These are phyloP conservation scores for Notospermus geniculatus DNA, from an alignment of 1,140 invertebrate genomes.

Conservation along the genomic window DNA sequence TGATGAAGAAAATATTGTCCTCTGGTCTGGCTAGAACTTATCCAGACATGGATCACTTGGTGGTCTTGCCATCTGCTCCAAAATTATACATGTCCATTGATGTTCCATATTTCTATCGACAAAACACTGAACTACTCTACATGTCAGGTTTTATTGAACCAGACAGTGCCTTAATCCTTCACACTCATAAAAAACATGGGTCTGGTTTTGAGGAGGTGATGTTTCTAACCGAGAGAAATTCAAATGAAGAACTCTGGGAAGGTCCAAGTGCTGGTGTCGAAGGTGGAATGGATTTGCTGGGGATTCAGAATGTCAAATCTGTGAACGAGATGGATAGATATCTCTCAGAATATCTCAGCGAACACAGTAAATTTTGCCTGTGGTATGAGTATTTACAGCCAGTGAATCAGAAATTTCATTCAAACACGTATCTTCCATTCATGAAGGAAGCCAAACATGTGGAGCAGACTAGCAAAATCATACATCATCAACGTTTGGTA, in stretches of 20 bases:
- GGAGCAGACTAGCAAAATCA: conserved; percentile 34
- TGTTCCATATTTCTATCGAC: conserved; percentile 90
- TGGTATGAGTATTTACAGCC: conserved; percentile 57
- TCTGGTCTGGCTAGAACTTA: conserved; percentile 25
- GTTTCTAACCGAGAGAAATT: conserved; percentile 57
- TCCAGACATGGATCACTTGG: conserved; percentile 61
- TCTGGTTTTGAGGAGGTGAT: conserved; percentile 39
- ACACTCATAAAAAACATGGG: conserved; percentile 20
- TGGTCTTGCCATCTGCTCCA: conserved; percentile 78
- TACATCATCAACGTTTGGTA: conserved; percentile 77
- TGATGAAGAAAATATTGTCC: conserved; percentile 59
- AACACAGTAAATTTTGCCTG: conserved; percentile 32
- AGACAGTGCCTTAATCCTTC: conserved; percentile 74
- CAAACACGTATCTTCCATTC: conserved; percentile 54
- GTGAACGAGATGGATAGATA: conserved; percentile 47
- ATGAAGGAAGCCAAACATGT: conserved; percentile 32
- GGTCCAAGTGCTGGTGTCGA: conserved; percentile 71
- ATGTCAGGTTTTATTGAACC: conserved; percentile 88
- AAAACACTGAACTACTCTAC: conserved; percentile 92
- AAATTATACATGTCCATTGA: conserved; percentile 88
- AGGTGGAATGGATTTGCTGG: conserved; percentile 70
- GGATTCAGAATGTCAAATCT: conserved; percentile 60
- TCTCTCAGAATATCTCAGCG: conserved; percentile 34
- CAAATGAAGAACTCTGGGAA: conserved; percentile 79
- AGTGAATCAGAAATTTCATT: conserved; percentile 61